Percentiles rank a stretch among this genome's conserved stretches.
Evolutionary conservation across 2,888 invertebrate species (phyloP).

Genomic region (Ellobium chinense): DNA sequence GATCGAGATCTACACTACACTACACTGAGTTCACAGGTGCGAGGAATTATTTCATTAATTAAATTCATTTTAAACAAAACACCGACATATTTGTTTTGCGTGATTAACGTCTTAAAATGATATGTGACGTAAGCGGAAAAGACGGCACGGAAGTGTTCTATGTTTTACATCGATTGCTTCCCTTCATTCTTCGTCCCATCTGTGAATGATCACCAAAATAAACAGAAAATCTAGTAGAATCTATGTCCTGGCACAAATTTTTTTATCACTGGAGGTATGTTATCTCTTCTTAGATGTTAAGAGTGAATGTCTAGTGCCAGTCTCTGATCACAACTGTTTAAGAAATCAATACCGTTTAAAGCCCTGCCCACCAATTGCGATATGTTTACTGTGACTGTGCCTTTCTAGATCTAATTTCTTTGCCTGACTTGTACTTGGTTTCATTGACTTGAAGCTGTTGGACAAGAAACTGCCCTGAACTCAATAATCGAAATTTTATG

Average conservation of each 20-base stretch:
- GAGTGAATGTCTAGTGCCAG: neutral
- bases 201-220: neutral
- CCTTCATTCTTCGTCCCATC: neutral
- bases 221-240: too few species aligned
- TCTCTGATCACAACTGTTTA: too few species aligned
- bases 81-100: neutral
- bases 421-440: too few species aligned
- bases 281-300: neutral
- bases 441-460: too few species aligned
- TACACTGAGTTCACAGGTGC: too few species aligned
- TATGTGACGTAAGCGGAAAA: slow-evolving; percentile 22
- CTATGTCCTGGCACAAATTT: neutral
- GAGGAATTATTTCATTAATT: neutral
- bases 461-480: too few species aligned
- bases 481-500: too few species aligned
- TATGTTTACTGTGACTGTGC: too few species aligned
- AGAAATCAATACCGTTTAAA: too few species aligned
- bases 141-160: neutral
- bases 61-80: neutral
- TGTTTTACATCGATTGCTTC: slow-evolving; percentile 22
- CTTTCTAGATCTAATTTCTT: too few species aligned
- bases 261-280: neutral
- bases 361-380: too few species aligned
- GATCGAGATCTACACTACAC: too few species aligned
- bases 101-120: neutral